These are phyloP conservation scores for Clarias magur DNA, from an alignment of 2,113 vertebrate genomes.

Conservation along the genomic window DNA sequence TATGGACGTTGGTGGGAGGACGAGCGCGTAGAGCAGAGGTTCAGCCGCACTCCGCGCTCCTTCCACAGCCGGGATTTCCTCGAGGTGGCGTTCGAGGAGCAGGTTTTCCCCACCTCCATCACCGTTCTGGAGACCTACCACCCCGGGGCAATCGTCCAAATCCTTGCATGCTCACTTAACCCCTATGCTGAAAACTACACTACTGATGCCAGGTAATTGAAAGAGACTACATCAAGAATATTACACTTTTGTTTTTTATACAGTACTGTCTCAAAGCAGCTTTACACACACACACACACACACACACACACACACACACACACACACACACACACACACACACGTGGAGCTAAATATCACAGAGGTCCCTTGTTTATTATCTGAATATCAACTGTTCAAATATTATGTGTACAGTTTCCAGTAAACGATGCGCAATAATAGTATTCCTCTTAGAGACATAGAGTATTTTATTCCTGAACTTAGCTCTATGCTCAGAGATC, in stretches of 20 bases:
- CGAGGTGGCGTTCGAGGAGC: conserved; percentile 93
- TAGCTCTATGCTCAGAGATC: no score
- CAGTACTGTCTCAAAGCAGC: neutral
- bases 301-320: no score
- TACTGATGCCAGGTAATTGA: conserved; percentile 87
- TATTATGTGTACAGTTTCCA: neutral
- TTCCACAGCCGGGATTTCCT: conserved; percentile 95
- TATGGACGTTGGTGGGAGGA: conserved; percentile 96
- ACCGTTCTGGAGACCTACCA: conserved; percentile 97
- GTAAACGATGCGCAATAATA: neutral
- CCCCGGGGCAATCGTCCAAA: conserved; percentile 91
- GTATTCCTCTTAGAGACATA: neutral
- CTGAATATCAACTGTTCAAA: neutral
- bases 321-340: no score
- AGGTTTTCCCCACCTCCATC: conserved; percentile 92
- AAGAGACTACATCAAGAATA: neutral
- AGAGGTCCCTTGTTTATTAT: neutral
- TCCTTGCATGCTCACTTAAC: conserved; percentile 95
- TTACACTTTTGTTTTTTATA: neutral
- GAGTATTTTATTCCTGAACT: neutral
- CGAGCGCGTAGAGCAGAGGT: conserved; percentile 48
- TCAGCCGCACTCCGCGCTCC: conserved; percentile 80
- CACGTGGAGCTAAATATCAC: neutral
- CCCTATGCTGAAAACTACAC: conserved; percentile 90
- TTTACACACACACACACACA: neutral